Conservation (phyloP, 2,113 vertebrate genomes). For the Sebastes schlegelii region DNA sequence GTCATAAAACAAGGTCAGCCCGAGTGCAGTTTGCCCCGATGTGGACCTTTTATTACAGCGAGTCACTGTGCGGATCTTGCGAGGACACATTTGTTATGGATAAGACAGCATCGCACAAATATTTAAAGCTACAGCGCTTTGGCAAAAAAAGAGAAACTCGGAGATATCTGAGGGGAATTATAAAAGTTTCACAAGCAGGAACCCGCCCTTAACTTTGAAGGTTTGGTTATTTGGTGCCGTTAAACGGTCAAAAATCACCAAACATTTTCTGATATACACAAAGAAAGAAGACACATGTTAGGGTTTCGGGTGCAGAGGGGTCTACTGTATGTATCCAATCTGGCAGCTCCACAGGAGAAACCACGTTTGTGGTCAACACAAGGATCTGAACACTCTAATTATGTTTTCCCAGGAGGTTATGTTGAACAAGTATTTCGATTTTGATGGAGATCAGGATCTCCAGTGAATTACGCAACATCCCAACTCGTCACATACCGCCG, state of each 20-base stretch:
- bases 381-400: constrained; percentile 7
- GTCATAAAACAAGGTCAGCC: constrained; percentile 46
- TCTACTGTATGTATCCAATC: constrained; percentile 16
- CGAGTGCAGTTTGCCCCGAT: constrained; percentile 44
- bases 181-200: constrained; percentile 53
- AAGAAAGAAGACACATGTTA: constrained; percentile 5
- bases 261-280: neutral
- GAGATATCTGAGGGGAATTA: constrained; percentile 56
- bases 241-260: neutral
- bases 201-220: constrained; percentile 41
- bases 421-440: constrained; percentile 15
- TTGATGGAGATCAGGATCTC: constrained; percentile 3
- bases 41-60: constrained; percentile 14
- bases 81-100: constrained; percentile 63
- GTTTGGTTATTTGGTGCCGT: neutral
- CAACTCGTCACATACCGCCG: no score
- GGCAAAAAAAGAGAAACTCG: constrained; percentile 23
- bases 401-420: neutral
- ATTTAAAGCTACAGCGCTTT: constrained; percentile 63
- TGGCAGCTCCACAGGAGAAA: constrained; percentile 32
- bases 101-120: constrained; percentile 61
- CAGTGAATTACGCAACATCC: neutral
- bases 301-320: neutral
- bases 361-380: neutral
- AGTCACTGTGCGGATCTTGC: constrained; percentile 12